Conservation (phyloP, 2,888 invertebrate species). For the Mimas tiliae region DNA sequence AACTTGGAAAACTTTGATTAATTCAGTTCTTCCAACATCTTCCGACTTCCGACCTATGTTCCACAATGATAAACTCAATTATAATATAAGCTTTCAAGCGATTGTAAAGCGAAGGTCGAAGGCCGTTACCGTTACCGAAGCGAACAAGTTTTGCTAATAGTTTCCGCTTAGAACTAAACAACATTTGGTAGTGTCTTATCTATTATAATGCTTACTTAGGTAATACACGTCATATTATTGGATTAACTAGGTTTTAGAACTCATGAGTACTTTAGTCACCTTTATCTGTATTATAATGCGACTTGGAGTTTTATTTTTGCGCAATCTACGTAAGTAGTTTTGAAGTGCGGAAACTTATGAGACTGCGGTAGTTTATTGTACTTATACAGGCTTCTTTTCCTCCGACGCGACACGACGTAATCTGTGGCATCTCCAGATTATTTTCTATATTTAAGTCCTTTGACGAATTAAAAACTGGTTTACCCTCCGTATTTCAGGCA, state of each 20-base stretch:
- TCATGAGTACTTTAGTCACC: no score
- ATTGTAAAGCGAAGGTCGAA: conserved; percentile 37
- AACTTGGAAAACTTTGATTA: not conserved
- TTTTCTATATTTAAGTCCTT: not conserved
- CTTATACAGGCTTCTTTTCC: not conserved
- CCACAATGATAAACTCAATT: conserved; percentile 22
- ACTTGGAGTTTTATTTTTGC: not conserved
- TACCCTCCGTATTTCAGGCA: no score
- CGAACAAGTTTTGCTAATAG: conserved; percentile 37
- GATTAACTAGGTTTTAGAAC: no score
- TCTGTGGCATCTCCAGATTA: not conserved
- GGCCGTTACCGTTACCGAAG: conserved; percentile 39
- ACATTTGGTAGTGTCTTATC: conserved; percentile 18
- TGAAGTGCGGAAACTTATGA: not conserved
- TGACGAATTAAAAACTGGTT: no score
- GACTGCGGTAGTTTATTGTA: not conserved
- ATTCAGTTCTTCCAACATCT: no score
- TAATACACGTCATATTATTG: not conserved
- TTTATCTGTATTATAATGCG: not conserved
- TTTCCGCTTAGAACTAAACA: conserved; percentile 33
- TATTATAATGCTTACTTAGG: not conserved
- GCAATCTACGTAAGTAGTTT: conserved; percentile 12
- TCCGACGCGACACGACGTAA: not conserved
- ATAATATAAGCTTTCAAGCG: conserved; percentile 29
- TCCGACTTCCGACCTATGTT: not conserved